Base-by-base conservation (phyloP, 2,888 invertebrate genomes). In the Synanthedon vespiformis region DNA sequence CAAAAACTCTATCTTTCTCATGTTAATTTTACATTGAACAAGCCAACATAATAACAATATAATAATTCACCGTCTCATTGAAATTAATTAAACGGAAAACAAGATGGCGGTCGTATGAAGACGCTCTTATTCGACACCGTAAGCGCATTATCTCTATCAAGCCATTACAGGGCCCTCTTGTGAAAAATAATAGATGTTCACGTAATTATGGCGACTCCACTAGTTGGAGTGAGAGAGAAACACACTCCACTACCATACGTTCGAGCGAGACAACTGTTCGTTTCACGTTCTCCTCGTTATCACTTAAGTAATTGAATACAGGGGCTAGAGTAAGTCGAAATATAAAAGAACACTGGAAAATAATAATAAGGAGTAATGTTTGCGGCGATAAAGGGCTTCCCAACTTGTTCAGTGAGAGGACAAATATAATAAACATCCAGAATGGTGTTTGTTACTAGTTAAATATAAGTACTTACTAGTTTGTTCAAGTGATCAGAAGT, bases 271-370 rank as follows among this genome's bases (percentile, higher is more conserved):
- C 58, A 52, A 61, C 49, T 56, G 58, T 72, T 77, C 60, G 61
- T 66, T 60, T 56, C 64, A 64, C 64, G 70, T 70, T 69, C 65
- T 66, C 70, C 68, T 67, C 64, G 64, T 63, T 63, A 77, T 77
- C 83, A 85, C 85, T 86, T 84, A 85, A 81, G 84, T 87, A 85
- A 86, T 86, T 85, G 84, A 83, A 84, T 73, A 70, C 72, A 71
- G 76, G 77, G 74, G 73, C 63, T 67, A 62, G 72, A 71, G 75
- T 72, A 75, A 80, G 74, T 76, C 64, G 72, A 69, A 70, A 64
- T 64, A 74, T 74, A 72, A 77, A 74, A 70, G 74, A 71, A 77
- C 75, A 77, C 77, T 77, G 69, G 75, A 79, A 79, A 77, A 81
- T 80, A 80, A 82, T 79, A 80, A 79, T 77, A 70, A 68, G 66